Percentiles rank a stretch among this genome's conserved stretches.
These are phyloP conservation scores for Ispidina picta DNA, from an alignment of 2,797 vertebrate genomes.

Conservation along the genomic window DNA sequence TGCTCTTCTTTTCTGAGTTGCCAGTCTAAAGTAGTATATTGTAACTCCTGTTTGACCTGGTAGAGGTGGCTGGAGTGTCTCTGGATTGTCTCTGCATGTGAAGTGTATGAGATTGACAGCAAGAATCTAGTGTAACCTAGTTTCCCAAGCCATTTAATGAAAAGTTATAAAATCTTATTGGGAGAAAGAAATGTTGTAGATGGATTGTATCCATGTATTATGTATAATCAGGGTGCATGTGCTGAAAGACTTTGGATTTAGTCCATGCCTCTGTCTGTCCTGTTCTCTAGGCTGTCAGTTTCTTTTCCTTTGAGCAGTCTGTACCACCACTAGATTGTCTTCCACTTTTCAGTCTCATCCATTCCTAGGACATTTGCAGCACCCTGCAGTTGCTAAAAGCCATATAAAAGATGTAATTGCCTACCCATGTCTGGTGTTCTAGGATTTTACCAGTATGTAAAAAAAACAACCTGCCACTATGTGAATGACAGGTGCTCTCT, in stretches of 20 bases:
- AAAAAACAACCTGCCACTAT: background rate
- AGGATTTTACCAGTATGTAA: background rate
- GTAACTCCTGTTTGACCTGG: background rate
- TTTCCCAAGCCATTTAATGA: background rate
- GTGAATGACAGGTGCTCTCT: too few species aligned
- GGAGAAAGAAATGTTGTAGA: background rate
- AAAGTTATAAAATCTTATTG: background rate
- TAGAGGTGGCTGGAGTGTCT: background rate
- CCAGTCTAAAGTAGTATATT: background rate
- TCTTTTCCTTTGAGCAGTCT: background rate
- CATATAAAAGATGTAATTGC: background rate
- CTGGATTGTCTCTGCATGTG: background rate
- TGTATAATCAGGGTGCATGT: background rate
- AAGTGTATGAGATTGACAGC: background rate
- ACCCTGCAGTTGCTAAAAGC: background rate
- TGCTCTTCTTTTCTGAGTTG: background rate
- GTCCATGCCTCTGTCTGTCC: background rate
- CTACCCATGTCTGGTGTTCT: background rate
- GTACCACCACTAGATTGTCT: background rate
- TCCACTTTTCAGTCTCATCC: background rate
- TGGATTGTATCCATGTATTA: background rate
- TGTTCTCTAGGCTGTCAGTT: background rate
- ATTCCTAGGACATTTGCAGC: background rate
- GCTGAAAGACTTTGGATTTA: background rate
- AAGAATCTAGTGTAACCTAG: background rate